Evolutionary conservation across 2,888 invertebrate species (phyloP), one percentile per base, ranked within the genome.

Genomic region (Loripinus fragilis): DNA sequence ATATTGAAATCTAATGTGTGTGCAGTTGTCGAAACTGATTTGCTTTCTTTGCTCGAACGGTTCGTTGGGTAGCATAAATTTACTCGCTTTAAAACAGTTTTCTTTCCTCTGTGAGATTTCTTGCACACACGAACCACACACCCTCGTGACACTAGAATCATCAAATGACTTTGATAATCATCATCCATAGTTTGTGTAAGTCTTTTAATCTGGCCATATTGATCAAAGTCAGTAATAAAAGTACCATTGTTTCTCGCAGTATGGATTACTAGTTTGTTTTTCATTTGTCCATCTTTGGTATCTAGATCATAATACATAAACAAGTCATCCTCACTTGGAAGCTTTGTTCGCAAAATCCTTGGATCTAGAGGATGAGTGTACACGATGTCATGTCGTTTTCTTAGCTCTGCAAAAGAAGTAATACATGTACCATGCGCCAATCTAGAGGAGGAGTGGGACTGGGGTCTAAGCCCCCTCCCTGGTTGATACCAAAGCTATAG

Each of bases 281-380:
- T 60, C 12, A 60, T 33, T 20, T 30, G 8, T 17, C 60, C 60
- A 17, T 5, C 15, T 1, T 30, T 28, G 33, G 33, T 10, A 33
- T 30, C 60, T 12, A 20, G 60, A 20, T 33, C 20, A 33, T n/a
- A 30, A 33, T 60, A 33, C 10, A 60, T 3, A 5, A 12, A 33
- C 5, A 60, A 1, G 17, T 60, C 60, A 33, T 76, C 76, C 7
- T 41, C 67, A n/a, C 42, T 68, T 35, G 67, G 28, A 17, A 72
- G 42, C 10, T 28, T 15, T 0, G 68, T 48, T 2, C 20, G 30
- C 2, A 71, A 45, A 25, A 71, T 45, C 25, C 76, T 41, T 15
- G 76, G 76, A 55, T 76, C 76, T n/a, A 72, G n/a, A 8, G 72
- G 71, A 50, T 76, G 76, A 20, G 38, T 68, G 52, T 45, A 76